These are phyloP conservation scores for Leptarthrus brevirostris DNA, from an alignment of 2,888 invertebrate genomes.

Conservation along the genomic window DNA sequence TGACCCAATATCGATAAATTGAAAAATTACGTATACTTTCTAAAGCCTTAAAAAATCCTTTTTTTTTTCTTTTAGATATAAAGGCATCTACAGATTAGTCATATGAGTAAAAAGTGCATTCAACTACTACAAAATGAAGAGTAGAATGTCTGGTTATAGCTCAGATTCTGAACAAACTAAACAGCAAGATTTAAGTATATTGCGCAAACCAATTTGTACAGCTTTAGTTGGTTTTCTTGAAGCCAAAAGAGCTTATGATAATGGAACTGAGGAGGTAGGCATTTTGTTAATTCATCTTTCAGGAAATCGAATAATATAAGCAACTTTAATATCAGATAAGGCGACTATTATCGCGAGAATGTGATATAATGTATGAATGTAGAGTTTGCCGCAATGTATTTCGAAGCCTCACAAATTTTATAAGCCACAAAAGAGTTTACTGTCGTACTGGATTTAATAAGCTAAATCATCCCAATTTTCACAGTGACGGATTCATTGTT, in stretches of 20 bases:
- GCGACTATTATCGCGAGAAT: conserved; percentile 81
- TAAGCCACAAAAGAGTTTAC: conserved; percentile 88
- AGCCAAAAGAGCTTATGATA: conserved; percentile 77
- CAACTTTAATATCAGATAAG: conserved; percentile 71
- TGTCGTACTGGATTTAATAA: conserved; percentile 74
- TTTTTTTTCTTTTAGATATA: background rate
- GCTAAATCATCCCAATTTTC: conserved; percentile 67
- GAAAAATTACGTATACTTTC: too few relatives aligned
- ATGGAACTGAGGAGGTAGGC: conserved; percentile 80
- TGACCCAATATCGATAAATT: too few relatives aligned
- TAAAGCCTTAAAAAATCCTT: background rate
- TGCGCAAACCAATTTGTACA: conserved; percentile 76
- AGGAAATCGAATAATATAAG: conserved; percentile 9
- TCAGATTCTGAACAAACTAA: conserved; percentile 64
- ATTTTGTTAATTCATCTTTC: conserved; percentile 16
- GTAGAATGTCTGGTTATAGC: conserved; percentile 56
- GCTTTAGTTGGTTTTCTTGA: conserved; percentile 78
- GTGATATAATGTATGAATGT: conserved; percentile 91
- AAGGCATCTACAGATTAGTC: background rate
- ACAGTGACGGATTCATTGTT: conserved; percentile 65
- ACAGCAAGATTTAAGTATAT: conserved; percentile 70
- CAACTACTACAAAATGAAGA: conserved; percentile 57
- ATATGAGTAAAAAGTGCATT: background rate
- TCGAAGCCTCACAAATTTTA: conserved; percentile 86
- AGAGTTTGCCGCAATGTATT: conserved; percentile 87